Conservation (phyloP, 2,113 vertebrate species). For the Bos javanicus region DNA sequence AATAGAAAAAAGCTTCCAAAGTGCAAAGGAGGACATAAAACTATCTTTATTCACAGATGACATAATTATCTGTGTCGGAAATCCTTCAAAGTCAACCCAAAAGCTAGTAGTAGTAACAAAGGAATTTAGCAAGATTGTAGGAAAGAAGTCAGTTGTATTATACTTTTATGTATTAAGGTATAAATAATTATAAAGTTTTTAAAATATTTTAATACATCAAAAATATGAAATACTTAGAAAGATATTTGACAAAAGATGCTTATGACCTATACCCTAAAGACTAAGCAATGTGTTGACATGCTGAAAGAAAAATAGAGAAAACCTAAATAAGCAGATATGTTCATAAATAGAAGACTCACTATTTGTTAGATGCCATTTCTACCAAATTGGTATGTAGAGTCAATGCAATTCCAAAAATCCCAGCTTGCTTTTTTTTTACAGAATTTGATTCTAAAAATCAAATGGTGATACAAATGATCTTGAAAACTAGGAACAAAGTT, state of each 20-base stretch:
- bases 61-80: neutral
- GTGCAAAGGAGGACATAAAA: neutral
- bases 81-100: neutral
- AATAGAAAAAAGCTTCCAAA: neutral
- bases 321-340: neutral
- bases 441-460: neutral
- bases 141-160: neutral
- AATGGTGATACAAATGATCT: neutral
- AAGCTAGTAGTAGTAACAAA: neutral
- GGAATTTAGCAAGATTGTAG: neutral
- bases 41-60: neutral
- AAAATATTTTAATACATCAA: neutral
- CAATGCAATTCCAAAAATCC: neutral
- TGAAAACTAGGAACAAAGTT: neutral
- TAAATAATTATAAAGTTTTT: neutral
- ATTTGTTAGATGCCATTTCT: neutral
- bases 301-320: neutral
- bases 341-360: neutral
- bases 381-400: neutral
- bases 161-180: neutral
- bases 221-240: neutral
- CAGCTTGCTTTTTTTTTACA: neutral
- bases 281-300: neutral
- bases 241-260: neutral
- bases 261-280: neutral